Base-by-base conservation (phyloP, 1,140 invertebrate genomes). In the Potamilus streckersoni region DNA sequence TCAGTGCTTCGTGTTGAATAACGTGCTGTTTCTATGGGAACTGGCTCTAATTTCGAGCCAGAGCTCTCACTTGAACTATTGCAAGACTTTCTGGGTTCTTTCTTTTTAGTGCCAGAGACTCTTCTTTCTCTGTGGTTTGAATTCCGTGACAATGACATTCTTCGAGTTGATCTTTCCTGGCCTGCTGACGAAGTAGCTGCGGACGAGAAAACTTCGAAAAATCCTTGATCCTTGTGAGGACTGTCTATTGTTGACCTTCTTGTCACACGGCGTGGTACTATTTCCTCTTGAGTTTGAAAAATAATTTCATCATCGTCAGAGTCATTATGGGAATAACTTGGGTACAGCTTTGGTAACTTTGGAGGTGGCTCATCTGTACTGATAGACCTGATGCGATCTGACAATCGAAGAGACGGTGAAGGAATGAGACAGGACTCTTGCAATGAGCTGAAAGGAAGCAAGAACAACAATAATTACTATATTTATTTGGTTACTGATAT, bases 51-150 rank as follows among this genome's bases (percentile, higher is more conserved):
- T 73, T 77, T 77, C 15, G 75, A 77, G n/a, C 69, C 49, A 23
- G 72, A 70, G 49, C 75, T 77, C n/a, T 77, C 75, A 69, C 63
- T 77, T 23, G 75, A 77, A 27, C 68, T 66, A 23, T 77, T 71
- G 69, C 70, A 72, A 0, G 69, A 77, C 55, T 72, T 77, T 23
- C 75, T 59, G 60, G 61, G 67, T 67, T 60, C 73, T 31, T 71
- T 58, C 38, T 49, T 49, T 49, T 49, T 49, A 49, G 38, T 49
- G 6, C 38, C 38, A 49, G 38, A 49, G 17, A 77, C 61, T 13
- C 63, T 58, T 16, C 75, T 20, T 19, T 71, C 27, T 27, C 70
- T 60, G 15, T 72, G 62, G 20, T 23, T 56, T 12, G 72, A 63
- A 58, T 77, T 71, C 49, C 57, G 61, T 11, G 70, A 23, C 67